phyloP scores from a whole-genome alignment of 2,113 vertebrate genomes.

The Symphodus melops region DNA sequence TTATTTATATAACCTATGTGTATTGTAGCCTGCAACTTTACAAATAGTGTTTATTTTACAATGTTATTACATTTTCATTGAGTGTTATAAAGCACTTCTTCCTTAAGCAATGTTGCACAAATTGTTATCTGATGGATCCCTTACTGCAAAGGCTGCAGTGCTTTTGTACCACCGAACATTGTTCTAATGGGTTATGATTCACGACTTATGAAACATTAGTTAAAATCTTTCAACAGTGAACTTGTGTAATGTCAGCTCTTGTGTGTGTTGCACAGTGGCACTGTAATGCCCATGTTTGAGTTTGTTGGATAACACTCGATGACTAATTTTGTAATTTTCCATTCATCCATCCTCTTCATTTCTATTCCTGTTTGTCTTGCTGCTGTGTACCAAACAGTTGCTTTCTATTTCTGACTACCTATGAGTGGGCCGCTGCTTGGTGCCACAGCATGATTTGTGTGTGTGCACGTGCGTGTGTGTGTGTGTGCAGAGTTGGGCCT shows the following conservation, averaged over 20 bases:
- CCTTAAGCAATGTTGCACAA: no score
- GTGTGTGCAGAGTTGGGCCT: slow-evolving; percentile 52
- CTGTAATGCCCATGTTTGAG: slow-evolving; percentile 2
- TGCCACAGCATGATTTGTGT: slow-evolving; percentile 42
- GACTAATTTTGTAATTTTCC: slow-evolving; percentile 33
- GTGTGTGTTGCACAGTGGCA: neutral
- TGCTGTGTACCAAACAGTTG: slow-evolving; percentile 45
- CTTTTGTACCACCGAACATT: no score
- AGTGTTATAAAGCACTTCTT: no score
- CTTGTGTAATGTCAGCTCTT: no score
- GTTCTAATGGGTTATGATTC: no score
- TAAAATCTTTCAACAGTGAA: no score
- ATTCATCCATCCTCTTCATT: slow-evolving; percentile 28
- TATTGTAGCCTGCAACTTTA: neutral
- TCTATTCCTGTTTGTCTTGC: slow-evolving; percentile 43
- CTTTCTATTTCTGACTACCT: slow-evolving; percentile 65
- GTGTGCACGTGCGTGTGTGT: neutral
- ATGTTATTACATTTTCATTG: no score
- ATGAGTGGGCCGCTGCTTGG: slow-evolving; percentile 54
- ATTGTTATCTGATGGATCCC: no score
- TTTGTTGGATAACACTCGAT: slow-evolving; percentile 8
- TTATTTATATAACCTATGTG: no score
- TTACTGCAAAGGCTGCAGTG: no score
- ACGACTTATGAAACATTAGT: no score
- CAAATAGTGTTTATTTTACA: neutral